phyloP scores from a whole-genome alignment of 2,113 vertebrate genomes.

The Trichomycterus rosablanca region DNA sequence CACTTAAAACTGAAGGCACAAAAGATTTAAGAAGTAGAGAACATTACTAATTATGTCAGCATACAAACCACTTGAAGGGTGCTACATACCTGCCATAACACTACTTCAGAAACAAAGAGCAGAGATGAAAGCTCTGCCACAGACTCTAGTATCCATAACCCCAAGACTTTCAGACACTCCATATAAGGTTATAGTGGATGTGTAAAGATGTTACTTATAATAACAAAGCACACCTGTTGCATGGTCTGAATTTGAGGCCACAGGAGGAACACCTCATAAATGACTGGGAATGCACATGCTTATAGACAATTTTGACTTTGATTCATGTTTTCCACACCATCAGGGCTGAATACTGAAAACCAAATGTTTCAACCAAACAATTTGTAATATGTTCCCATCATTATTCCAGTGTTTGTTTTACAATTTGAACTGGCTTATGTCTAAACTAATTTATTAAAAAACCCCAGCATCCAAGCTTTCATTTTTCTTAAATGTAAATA shows the following conservation, averaged over 20 bases:
- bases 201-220: slow-evolving; percentile 46
- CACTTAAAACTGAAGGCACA: slow-evolving; percentile 28
- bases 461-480: too few species aligned
- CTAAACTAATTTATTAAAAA: too few species aligned
- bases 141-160: slow-evolving; percentile 8
- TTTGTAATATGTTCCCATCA: too few species aligned
- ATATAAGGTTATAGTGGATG: slow-evolving; percentile 42
- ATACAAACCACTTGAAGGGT: slow-evolving; percentile 31
- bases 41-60: slow-evolving; percentile 39
- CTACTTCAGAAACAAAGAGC: slow-evolving; percentile 36
- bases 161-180: slow-evolving; percentile 22
- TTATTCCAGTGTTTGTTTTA: too few species aligned
- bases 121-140: slow-evolving; percentile 40
- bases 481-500: too few species aligned
- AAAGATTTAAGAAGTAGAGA: slow-evolving; percentile 15
- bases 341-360: slow-evolving; percentile 21
- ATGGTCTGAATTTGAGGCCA: slow-evolving; percentile 43
- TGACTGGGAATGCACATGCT: slow-evolving; percentile 49
- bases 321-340: slow-evolving; percentile 40
- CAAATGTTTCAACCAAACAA: too few species aligned
- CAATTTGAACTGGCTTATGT: too few species aligned
- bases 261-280: slow-evolving; percentile 35
- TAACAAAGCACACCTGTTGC: slow-evolving; percentile 52
- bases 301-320: slow-evolving; percentile 34
- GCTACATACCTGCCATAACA: slow-evolving; percentile 43